phyloP scores from a whole-genome alignment of 1,140 invertebrate genomes.

The Telenomus remus region DNA sequence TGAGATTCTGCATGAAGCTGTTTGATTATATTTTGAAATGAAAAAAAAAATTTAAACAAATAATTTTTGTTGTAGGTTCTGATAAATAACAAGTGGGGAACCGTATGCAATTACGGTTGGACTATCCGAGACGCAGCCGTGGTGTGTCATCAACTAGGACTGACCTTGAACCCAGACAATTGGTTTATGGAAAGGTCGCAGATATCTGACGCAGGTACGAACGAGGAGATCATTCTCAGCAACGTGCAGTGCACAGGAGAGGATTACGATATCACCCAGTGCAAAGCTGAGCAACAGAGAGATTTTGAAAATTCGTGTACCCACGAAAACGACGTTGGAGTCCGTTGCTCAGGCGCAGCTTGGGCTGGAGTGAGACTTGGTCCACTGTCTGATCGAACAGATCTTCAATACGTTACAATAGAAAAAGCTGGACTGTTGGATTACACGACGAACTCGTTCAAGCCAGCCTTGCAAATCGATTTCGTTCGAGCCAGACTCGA shows the following conservation, averaged over 20 bases:
- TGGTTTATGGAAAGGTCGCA: constrained; percentile 89
- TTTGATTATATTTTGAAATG: neutral
- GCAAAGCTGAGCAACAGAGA: constrained; percentile 84
- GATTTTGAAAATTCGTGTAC: constrained; percentile 93
- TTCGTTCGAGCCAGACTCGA: constrained; percentile 94
- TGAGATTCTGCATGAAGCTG: constrained; percentile 62
- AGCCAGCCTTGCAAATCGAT: constrained; percentile 96
- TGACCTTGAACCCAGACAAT: constrained; percentile 93
- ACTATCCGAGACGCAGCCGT: constrained; percentile 92
- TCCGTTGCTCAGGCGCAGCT: constrained; percentile 90
- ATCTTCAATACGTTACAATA: constrained; percentile 91
- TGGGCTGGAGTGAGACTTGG: constrained; percentile 95
- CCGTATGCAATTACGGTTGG: constrained; percentile 98
- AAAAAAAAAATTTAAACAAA: neutral
- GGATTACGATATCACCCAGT: constrained; percentile 94
- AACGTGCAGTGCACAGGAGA: constrained; percentile 94
- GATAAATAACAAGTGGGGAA: constrained; percentile 93
- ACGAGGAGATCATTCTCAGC: constrained; percentile 86
- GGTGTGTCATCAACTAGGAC: constrained; percentile 95
- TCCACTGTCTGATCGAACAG: constrained; percentile 88
- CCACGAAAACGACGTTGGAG: constrained; percentile 90
- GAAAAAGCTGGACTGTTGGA: constrained; percentile 96
- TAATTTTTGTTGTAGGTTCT: constrained; percentile 77
- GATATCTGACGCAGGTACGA: constrained; percentile 85
- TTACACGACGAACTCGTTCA: constrained; percentile 92